Evolutionary conservation across 2,113 vertebrate genomes (phyloP).

Genomic region (Etia nguti): DNA sequence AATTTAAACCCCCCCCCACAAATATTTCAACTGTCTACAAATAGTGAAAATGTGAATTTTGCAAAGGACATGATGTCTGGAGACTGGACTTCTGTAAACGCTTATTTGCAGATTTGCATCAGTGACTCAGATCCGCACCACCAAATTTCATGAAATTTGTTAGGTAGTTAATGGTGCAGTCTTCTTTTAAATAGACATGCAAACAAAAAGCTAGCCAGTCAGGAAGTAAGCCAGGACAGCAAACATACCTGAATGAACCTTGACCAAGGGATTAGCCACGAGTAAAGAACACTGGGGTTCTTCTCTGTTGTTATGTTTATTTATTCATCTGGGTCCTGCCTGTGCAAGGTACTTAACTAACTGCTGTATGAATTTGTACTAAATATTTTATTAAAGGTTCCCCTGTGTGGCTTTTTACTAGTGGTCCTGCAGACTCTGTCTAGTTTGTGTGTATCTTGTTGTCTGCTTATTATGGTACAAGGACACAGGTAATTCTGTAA

Average conservation of each 20-base stretch:
- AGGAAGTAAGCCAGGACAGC: neutral
- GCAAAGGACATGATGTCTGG: neutral
- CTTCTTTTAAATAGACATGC: neutral
- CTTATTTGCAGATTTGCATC: neutral
- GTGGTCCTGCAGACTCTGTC: neutral
- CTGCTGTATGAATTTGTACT: neutral
- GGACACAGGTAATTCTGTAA: neutral
- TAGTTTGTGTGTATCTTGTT: neutral
- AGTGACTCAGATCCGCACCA: neutral
- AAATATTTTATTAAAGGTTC: neutral
- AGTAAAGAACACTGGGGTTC: neutral
- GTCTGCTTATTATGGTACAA: neutral
- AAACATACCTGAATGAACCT: neutral
- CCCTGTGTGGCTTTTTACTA: neutral
- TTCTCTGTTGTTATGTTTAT: neutral
- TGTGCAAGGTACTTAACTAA: neutral
- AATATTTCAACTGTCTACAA: neutral
- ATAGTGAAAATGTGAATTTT: neutral
- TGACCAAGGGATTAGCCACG: neutral
- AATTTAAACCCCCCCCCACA: neutral
- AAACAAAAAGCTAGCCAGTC: neutral
- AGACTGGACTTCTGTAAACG: neutral
- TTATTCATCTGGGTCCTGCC: neutral
- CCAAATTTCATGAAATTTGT: neutral
- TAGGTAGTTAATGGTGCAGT: neutral